phyloP scores from a whole-genome alignment of 1,140 invertebrate species.

The Berghia stephanieae region DNA sequence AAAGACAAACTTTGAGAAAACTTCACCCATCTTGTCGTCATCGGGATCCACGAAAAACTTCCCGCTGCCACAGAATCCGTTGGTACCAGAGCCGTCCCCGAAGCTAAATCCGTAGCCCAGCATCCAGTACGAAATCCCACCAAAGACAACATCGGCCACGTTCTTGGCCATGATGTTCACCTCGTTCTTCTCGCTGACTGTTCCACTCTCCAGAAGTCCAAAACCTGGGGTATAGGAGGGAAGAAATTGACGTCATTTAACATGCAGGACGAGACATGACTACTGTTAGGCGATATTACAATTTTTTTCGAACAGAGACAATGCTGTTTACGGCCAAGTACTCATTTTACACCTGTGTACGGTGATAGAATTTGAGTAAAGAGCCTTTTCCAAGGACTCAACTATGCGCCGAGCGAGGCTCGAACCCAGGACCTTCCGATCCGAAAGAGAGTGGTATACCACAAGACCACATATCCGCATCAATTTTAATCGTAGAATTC shows the following conservation, averaged over 20 bases:
- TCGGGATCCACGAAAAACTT: slow-evolving; percentile 68
- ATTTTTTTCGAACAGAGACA: neutral
- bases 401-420: neutral
- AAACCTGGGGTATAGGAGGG: slow-evolving; percentile 67
- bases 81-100: slow-evolving; percentile 72
- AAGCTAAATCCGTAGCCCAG: slow-evolving; percentile 93
- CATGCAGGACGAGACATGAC: no score
- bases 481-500: no score
- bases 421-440: no score
- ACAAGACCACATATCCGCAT: no score
- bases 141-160: slow-evolving; percentile 79
- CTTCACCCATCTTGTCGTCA: slow-evolving; percentile 54
- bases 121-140: slow-evolving; percentile 91
- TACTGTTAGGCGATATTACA: neutral
- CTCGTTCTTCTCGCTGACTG: slow-evolving; percentile 71
- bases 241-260: neutral
- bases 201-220: slow-evolving; percentile 71
- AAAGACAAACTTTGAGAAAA: slow-evolving; percentile 62
- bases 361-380: neutral
- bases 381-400: neutral
- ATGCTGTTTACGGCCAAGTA: neutral
- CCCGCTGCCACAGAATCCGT: slow-evolving; percentile 75
- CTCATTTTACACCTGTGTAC: neutral
- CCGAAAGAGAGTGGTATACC: no score
- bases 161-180: slow-evolving; percentile 73